Evolutionary conservation across 2,113 vertebrate genomes (phyloP).

Genomic region (Ictidomys tridecemlineatus): DNA sequence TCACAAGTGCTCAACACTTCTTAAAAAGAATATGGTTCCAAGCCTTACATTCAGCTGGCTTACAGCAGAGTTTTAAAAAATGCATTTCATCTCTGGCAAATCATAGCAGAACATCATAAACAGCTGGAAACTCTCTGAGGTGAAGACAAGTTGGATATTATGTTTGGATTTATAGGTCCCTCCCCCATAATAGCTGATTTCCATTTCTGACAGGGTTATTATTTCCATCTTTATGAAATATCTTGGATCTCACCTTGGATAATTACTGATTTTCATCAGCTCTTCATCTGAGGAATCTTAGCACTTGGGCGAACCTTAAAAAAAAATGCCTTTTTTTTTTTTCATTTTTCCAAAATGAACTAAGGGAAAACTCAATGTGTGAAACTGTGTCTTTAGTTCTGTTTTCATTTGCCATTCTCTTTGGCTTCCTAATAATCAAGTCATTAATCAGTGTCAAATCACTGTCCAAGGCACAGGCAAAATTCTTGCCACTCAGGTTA

Average conservation of each 20-base stretch:
- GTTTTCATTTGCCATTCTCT: slow-evolving; percentile 70
- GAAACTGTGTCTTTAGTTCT: slow-evolving; percentile 71
- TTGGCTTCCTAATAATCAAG: slow-evolving; percentile 67
- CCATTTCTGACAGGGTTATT: slow-evolving; percentile 80
- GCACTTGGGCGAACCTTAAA: slow-evolving; percentile 70
- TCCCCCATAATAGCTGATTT: slow-evolving; percentile 73
- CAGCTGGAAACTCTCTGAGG: slow-evolving; percentile 83
- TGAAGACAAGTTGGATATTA: slow-evolving; percentile 82
- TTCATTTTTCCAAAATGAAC: slow-evolving; percentile 9
- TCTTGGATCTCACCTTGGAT: slow-evolving; percentile 77
- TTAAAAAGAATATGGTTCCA: slow-evolving; percentile 64
- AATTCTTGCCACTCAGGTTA: slow-evolving; percentile 52
- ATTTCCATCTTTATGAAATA: slow-evolving; percentile 77
- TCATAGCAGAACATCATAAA: slow-evolving; percentile 74
- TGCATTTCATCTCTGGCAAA: slow-evolving; percentile 72
- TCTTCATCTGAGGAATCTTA: slow-evolving; percentile 69
- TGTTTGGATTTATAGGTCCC: slow-evolving; percentile 73
- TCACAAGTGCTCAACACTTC: slow-evolving; percentile 63
- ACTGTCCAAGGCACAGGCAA: slow-evolving; percentile 28
- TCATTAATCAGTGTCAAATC: slow-evolving; percentile 81
- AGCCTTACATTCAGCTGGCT: slow-evolving; percentile 62
- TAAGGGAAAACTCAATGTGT: slow-evolving; percentile 33
- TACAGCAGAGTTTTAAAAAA: slow-evolving; percentile 51
- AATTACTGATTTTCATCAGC: slow-evolving; percentile 79
- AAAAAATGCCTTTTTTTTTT: not conserved